Conservation (phyloP, 2,113 vertebrate species). For the Chroicocephalus ridibundus region DNA sequence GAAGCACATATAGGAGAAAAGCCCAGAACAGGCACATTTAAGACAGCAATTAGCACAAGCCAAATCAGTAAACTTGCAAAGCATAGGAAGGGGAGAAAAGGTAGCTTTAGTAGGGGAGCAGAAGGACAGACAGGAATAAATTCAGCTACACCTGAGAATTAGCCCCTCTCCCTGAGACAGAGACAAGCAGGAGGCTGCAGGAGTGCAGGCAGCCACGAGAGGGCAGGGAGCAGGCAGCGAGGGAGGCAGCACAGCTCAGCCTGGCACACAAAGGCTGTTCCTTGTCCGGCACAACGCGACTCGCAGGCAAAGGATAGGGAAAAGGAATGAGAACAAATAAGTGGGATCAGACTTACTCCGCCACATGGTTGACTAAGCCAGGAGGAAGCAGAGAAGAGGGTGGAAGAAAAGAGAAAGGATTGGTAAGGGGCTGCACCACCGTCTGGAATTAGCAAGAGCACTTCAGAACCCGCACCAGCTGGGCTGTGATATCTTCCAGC, state of each 20-base stretch:
- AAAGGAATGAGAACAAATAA: neutral
- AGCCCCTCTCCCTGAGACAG: neutral
- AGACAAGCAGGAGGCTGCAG: neutral
- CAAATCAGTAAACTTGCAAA: neutral
- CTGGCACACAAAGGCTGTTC: neutral
- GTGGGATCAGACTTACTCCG: slow-evolving; percentile 29
- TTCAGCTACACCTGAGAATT: neutral
- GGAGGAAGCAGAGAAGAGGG: slow-evolving; percentile 12
- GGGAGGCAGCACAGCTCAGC: neutral
- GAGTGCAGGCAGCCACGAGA: slow-evolving; percentile 24
- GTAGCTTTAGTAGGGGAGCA: neutral
- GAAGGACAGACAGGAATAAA: neutral
- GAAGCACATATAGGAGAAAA: neutral
- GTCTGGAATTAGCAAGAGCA: neutral
- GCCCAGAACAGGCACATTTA: neutral
- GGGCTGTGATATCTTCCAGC: neutral
- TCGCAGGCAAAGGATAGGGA: neutral
- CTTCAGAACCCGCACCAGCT: neutral
- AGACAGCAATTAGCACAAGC: neutral
- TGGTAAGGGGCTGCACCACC: neutral
- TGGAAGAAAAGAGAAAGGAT: slow-evolving; percentile 7
- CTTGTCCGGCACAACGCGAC: neutral
- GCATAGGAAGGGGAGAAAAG: neutral
- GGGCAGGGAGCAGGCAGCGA: slow-evolving; percentile 26
- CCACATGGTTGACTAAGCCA: slow-evolving; percentile 19